Evolutionary conservation across 2,113 vertebrate genomes (phyloP).

Genomic region (Lethenteron camtschaticum): DNA sequence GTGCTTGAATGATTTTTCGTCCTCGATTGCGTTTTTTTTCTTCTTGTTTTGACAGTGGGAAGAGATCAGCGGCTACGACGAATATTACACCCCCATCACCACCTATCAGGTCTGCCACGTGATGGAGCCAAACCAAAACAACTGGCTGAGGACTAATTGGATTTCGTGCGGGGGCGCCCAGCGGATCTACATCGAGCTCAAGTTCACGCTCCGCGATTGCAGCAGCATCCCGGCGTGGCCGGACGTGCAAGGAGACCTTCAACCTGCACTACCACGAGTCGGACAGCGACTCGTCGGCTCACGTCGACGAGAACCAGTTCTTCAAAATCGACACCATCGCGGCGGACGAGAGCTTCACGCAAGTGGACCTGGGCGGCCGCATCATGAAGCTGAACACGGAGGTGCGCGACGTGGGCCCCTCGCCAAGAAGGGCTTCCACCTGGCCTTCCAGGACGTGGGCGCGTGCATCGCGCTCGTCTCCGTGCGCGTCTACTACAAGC

Average conservation of each 20-base stretch:
- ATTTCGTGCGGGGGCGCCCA: slow-evolving; percentile 74
- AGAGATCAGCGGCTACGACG: slow-evolving; percentile 97
- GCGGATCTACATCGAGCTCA: slow-evolving; percentile 89
- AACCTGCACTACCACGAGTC: slow-evolving; percentile 94
- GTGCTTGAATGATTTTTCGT: slow-evolving; percentile 8
- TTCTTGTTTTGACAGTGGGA: slow-evolving; percentile 54
- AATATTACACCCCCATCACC: slow-evolving; percentile 90
- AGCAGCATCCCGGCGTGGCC: slow-evolving; percentile 86
- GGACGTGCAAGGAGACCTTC: slow-evolving; percentile 97
- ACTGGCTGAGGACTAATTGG: slow-evolving; percentile 96
- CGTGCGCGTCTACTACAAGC: slow-evolving; percentile 86
- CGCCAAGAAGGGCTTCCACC: slow-evolving; percentile 68
- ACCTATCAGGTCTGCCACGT: slow-evolving; percentile 98
- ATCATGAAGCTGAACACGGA: slow-evolving; percentile 98
- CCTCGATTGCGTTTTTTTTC: slow-evolving; percentile 13
- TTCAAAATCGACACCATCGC: slow-evolving; percentile 88
- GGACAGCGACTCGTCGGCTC: slow-evolving; percentile 72
- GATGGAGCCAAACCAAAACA: slow-evolving; percentile 90
- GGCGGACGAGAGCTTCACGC: slow-evolving; percentile 92
- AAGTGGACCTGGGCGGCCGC: slow-evolving; percentile 89
- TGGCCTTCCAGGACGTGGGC: slow-evolving; percentile 95
- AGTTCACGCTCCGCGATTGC: slow-evolving; percentile 91
- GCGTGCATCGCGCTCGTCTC: slow-evolving; percentile 91
- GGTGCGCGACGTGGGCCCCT: slow-evolving; percentile 61
- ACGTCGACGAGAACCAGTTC: slow-evolving; percentile 72